phyloP scores from a whole-genome alignment of 2,888 invertebrate species.

The Eupithecia abbreviata region DNA sequence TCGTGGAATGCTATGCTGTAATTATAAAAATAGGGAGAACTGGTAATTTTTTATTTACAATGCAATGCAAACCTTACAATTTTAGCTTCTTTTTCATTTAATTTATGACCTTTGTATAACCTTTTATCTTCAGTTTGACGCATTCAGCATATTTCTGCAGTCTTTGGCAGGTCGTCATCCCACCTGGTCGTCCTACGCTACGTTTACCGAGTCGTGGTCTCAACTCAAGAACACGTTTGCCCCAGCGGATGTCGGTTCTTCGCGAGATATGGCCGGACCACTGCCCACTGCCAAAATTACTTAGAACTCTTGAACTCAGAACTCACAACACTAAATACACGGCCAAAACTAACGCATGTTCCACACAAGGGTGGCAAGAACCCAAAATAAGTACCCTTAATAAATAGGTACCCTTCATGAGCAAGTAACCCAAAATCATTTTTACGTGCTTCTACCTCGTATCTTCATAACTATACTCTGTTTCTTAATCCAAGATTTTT shows the following conservation, averaged over 20 bases:
- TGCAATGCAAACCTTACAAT: too few relatives aligned
- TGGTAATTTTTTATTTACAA: not conserved
- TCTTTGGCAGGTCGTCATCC: too few relatives aligned
- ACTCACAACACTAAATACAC: not conserved
- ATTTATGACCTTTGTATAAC: too few relatives aligned
- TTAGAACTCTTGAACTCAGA: not conserved
- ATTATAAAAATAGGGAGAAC: not conserved
- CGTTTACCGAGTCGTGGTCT: too few relatives aligned
- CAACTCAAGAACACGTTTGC: too few relatives aligned
- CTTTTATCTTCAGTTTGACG: too few relatives aligned
- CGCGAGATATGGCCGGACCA: too few relatives aligned
- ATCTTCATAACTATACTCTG: slow-evolving; percentile 26
- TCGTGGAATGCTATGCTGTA: not conserved
- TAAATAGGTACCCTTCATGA: slow-evolving; percentile 6
- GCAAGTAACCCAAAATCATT: slow-evolving; percentile 19
- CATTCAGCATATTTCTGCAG: too few relatives aligned
- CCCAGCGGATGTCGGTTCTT: too few relatives aligned
- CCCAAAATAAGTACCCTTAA: not conserved
- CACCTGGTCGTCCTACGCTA: too few relatives aligned
- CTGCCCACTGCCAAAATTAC: not conserved
- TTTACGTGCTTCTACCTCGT: slow-evolving; percentile 20
- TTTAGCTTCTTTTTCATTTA: too few relatives aligned
- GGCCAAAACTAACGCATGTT: not conserved
- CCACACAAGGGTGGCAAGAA: not conserved
- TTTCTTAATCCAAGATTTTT: not conserved